A percentile compares a stretch with the other conserved stretches of the same genome.
Evolutionary conservation across 2,888 invertebrate genomes (phyloP).

Genomic region (Euclidia mi): DNA sequence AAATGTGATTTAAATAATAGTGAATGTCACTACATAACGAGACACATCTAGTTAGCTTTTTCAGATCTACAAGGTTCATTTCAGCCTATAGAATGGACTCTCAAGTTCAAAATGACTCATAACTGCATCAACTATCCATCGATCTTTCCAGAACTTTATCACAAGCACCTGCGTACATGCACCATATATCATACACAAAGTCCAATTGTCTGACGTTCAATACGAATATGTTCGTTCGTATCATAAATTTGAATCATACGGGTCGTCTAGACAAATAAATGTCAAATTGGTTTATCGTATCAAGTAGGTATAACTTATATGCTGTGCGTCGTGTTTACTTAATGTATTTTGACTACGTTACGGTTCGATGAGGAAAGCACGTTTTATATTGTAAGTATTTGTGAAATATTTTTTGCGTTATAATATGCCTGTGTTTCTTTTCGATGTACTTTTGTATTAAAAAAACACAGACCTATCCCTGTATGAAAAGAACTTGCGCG

Average conservation of each 20-base stretch:
- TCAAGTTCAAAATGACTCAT: too few species aligned
- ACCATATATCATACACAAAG: background rate
- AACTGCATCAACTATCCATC: too few species aligned
- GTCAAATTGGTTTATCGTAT: conserved; percentile 40
- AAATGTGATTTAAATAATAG: too few species aligned
- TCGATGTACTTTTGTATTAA: too few species aligned
- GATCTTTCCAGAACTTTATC: too few species aligned
- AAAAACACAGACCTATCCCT: too few species aligned
- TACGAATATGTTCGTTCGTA: conserved; percentile 27
- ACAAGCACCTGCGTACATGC: background rate
- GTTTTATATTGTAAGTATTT: conserved; percentile 2
- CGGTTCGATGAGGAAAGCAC: conserved; percentile 10
- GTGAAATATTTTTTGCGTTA: background rate
- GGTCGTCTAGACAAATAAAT: conserved; percentile 56
- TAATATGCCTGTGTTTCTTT: too few species aligned
- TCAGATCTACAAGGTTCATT: too few species aligned
- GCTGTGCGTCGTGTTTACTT: conserved; percentile 8
- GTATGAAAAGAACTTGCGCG: too few species aligned
- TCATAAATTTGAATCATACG: conserved; percentile 53
- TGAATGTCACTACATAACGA: too few species aligned
- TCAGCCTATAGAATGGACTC: too few species aligned
- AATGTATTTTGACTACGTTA: conserved; percentile 2
- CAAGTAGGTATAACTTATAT: conserved; percentile 19
- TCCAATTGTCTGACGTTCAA: conserved; percentile 10
- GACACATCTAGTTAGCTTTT: too few species aligned